Evolutionary conservation across 1,140 invertebrate genomes (phyloP).

Genomic region (Papilio dardanus): DNA sequence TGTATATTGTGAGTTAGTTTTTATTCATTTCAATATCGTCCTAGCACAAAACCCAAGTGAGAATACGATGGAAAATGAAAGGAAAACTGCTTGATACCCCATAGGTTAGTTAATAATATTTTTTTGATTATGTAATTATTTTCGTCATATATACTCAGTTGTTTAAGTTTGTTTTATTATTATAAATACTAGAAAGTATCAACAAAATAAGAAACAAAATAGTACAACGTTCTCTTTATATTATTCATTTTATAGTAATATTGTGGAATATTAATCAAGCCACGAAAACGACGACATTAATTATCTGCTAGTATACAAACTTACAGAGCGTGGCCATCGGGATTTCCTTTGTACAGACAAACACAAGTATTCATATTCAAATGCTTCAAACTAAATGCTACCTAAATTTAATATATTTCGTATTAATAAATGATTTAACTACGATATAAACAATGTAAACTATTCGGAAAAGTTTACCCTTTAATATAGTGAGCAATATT

Average conservation of each 20-base stretch:
- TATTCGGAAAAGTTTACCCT: not conserved
- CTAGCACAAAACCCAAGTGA: too few species aligned
- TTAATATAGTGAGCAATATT: not conserved
- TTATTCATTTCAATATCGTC: too few species aligned
- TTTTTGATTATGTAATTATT: too few species aligned
- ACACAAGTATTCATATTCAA: constrained; percentile 27
- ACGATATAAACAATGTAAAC: not conserved
- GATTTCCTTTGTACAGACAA: constrained; percentile 3
- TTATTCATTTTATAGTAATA: not conserved
- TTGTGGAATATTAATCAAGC: not conserved
- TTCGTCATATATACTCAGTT: too few species aligned
- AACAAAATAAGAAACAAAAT: not conserved
- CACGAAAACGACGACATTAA: not conserved
- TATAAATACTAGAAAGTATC: not conserved
- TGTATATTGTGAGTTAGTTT: constrained; percentile 88
- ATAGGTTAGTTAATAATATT: too few species aligned
- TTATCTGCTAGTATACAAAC: not conserved
- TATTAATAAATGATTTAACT: not conserved
- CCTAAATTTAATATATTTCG: not conserved
- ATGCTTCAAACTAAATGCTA: constrained; percentile 2
- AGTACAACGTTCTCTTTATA: not conserved
- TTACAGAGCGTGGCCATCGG: constrained; percentile 20
- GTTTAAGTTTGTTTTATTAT: not conserved
- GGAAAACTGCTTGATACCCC: too few species aligned
- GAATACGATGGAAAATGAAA: too few species aligned